Base-by-base conservation (phyloP, 2,113 vertebrate genomes). In the Rhadina sibilatrix region DNA sequence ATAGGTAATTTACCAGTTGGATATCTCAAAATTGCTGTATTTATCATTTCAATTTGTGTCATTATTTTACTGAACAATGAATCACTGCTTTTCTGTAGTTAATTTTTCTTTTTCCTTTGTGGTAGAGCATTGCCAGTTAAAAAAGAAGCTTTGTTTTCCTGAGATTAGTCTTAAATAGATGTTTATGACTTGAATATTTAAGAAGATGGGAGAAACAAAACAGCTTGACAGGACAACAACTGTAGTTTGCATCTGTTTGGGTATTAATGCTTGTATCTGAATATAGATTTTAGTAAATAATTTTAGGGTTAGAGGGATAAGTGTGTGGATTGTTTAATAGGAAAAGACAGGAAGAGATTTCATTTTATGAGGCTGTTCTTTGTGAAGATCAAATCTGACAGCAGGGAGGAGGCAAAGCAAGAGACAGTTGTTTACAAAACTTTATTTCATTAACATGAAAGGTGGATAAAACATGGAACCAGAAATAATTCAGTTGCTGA, bases 1-100 rank as follows among this genome's bases (percentile, higher is more conserved):
- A 99, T 96, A 99, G 99, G 99, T 99, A 98, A 98, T 87, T 85
- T 84, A 53, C 35, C 85, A 89, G 81, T 33, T 83, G 52, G 49
- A 31, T 72, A 24, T 90, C 87, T 77, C 11, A 0, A 60, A 86
- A 64, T 47, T 33, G 31, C 65, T 79, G 59, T 38, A 53, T 79
- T 88, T 66, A 27, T 72, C 5, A 38, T 80, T 89, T 35, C 76
- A 38, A 1, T 90, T 63, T 54, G 44, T 65, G 11, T 63, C 31
- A 59, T 91, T 90, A 92, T 95, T 91, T 23, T 83, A 28, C 69
- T 93, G 8, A 14, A 72, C 47, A 53, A n/a, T 8, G 44, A 68
- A 83, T 38, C n/a, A 4, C 28, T 0, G 13, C 47, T 64, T 28
- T 76, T 56, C 57, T 81, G 33, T 35, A 61, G 42, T 24, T 82